Evolutionary conservation across 2,888 invertebrate genomes (phyloP).

Genomic region (Phanerotoma sp.): DNA sequence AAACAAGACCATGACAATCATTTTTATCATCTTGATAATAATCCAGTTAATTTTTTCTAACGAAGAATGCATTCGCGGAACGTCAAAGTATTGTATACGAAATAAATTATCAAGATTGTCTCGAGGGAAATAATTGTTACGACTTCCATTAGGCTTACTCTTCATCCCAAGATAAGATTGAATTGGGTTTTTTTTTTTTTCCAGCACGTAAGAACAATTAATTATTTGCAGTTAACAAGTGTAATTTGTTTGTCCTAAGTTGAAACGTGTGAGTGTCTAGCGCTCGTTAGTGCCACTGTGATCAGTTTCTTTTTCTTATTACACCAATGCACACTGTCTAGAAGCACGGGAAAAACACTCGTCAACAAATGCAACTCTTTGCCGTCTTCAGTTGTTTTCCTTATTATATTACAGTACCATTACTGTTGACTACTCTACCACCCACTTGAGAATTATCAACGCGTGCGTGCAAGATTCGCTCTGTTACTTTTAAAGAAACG

Average conservation of each 20-base stretch:
- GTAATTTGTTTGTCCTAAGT: constrained; percentile 27
- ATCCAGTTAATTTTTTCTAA: too few relatives aligned
- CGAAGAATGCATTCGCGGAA: too few relatives aligned
- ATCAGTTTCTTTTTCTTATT: constrained; percentile 4
- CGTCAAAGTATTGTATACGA: too few relatives aligned
- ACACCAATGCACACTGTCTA: constrained; percentile 8
- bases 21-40: too few relatives aligned
- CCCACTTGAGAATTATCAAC: constrained; percentile 1
- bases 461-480: constrained; percentile 23
- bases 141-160: neutral
- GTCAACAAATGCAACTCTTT: neutral
- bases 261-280: constrained; percentile 35
- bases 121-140: neutral
- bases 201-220: constrained; percentile 32
- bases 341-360: constrained; percentile 11
- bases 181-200: constrained; percentile 3
- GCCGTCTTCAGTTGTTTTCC: neutral
- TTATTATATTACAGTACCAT: neutral
- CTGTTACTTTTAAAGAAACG: constrained; percentile 31
- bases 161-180: neutral
- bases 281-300: constrained; percentile 32
- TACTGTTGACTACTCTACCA: neutral
- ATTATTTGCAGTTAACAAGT: constrained; percentile 35
- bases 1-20: too few relatives aligned
- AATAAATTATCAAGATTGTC: neutral